Evolutionary conservation across 2,888 invertebrate genomes (phyloP).

Genomic region (Ormyrus pomaceus): DNA sequence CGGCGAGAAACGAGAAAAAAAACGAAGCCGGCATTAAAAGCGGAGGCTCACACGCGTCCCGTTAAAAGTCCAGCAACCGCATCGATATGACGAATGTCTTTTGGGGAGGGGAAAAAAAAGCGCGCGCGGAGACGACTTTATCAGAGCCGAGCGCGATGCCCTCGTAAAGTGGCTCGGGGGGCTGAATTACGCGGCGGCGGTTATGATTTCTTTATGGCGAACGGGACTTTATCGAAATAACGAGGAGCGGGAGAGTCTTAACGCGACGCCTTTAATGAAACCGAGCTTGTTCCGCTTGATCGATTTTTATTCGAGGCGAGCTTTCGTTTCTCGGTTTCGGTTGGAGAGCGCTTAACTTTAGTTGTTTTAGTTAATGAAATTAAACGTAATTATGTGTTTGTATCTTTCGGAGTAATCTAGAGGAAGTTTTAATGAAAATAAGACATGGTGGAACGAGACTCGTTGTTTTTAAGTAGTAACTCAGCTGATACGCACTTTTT

Average conservation of each 20-base stretch:
- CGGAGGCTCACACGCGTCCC: slow-evolving; percentile 23
- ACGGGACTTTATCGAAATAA: slow-evolving; percentile 55
- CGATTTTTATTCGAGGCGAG: neutral
- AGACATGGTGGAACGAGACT: too few relatives aligned
- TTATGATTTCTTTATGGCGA: slow-evolving; percentile 45
- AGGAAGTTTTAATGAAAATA: too few relatives aligned
- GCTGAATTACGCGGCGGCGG: slow-evolving; percentile 57
- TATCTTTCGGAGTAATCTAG: too few relatives aligned
- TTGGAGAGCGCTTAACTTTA: too few relatives aligned
- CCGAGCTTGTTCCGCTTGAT: neutral
- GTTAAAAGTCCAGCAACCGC: slow-evolving; percentile 20
- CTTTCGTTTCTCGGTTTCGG: neutral
- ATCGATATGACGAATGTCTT: slow-evolving; percentile 32
- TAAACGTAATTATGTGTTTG: too few relatives aligned
- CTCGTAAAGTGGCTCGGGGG: slow-evolving; percentile 27
- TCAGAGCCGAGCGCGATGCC: slow-evolving; percentile 46
- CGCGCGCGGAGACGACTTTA: slow-evolving; percentile 56
- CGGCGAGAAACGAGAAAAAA: neutral
- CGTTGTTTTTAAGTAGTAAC: too few relatives aligned
- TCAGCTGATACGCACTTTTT: too few relatives aligned
- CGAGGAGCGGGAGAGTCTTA: slow-evolving; percentile 36
- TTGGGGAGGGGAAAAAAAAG: slow-evolving; percentile 5
- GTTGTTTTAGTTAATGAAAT: too few relatives aligned
- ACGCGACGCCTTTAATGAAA: slow-evolving; percentile 18
- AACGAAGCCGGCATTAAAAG: slow-evolving; percentile 2